Base-by-base conservation (phyloP, 92 coral and sea anemone genomes). In the Anthopleura xanthogrammica region DNA sequence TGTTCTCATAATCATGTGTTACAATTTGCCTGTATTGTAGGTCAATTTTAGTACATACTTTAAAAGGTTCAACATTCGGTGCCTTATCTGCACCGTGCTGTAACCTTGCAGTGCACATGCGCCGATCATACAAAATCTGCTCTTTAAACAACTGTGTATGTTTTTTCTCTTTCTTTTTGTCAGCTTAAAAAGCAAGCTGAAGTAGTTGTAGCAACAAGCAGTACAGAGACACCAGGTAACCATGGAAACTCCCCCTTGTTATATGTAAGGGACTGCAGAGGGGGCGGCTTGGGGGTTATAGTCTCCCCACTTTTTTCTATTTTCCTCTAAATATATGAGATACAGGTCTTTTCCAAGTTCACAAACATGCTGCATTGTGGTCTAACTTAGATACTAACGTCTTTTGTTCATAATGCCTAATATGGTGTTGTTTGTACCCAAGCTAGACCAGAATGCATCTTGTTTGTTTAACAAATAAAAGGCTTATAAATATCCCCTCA, bases 201-300 rank as follows among this genome's bases (percentile, higher is more conserved):
- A 42, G 84, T 79, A 0, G 85, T 86, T 13, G 85, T 85, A 0
- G 85, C 91, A 19, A 75, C 88, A 17, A 88, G 89, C 60, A 85
- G 87, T 40, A 88, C 83, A 29, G 87, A 72, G 50, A 77, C 74
- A 36, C 79, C 86, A 77, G 86, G 83, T 87, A 64, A 65, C 79
- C 29, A 13, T 40, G 23, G 36, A 20, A 62, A 62, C 16, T 2
- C 16, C 46, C 11, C 14, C 3, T 77, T 48, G 74, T 36, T 24
- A 68, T 9, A 36, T 9, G 9, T 9, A 36, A 46, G 50, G 50
- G 50, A 3, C 50, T 2, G 50, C 36, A 29, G 36, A 0, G 36
- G 36, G 36, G 36, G 36, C 0, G 36, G 36, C n/a, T n/a, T n/a
- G 36, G 36, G 36, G 36, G 0, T 29, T 29, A n/a, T n/a, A n/a